These are phyloP conservation scores for Drosophila grimshawi DNA, from an alignment of 1,140 invertebrate species.

Conservation along the genomic window DNA sequence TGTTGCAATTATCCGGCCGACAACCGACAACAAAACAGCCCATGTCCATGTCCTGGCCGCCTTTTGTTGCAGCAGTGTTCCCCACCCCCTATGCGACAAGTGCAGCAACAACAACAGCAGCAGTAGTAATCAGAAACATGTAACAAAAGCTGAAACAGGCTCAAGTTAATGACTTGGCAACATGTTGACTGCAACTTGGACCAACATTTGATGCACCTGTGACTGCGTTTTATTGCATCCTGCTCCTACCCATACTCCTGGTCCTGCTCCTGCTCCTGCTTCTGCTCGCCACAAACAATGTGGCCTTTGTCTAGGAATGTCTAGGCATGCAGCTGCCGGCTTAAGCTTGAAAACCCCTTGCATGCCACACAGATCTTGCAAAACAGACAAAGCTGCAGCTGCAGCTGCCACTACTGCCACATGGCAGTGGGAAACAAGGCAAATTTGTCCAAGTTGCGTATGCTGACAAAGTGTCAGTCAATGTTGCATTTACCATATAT, in stretches of 20 bases:
- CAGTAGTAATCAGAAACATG: slow-evolving; percentile 74
- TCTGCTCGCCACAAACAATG: slow-evolving; percentile 54
- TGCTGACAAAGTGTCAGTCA: slow-evolving; percentile 47
- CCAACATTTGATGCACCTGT: slow-evolving; percentile 67
- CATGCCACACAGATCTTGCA: slow-evolving; percentile 34
- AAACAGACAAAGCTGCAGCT: slow-evolving; percentile 47
- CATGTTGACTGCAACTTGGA: slow-evolving; percentile 66
- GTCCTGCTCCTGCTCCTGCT: not conserved
- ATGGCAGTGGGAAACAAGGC: slow-evolving; percentile 26
- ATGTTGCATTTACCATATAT: slow-evolving; percentile 66
- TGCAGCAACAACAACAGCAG: not conserved
- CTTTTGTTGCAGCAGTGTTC: slow-evolving; percentile 55
- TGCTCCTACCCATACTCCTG: slow-evolving; percentile 19
- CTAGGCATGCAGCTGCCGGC: slow-evolving; percentile 52
- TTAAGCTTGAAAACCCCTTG: slow-evolving; percentile 21
- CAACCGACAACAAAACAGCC: slow-evolving; percentile 45
- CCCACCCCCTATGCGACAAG: not conserved
- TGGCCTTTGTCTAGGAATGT: slow-evolving; percentile 65
- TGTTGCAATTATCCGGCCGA: slow-evolving; percentile 53
- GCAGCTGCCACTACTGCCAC: not conserved
- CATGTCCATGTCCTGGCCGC: slow-evolving; percentile 72
- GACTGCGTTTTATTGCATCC: slow-evolving; percentile 80
- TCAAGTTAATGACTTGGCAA: slow-evolving; percentile 82
- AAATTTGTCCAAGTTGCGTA: slow-evolving; percentile 66
- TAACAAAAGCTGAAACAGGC: slow-evolving; percentile 79